Evolutionary conservation across 2,888 invertebrate genomes (phyloP), one percentile per base, ranked within the genome.

Genomic region (Erebia epiphron): DNA sequence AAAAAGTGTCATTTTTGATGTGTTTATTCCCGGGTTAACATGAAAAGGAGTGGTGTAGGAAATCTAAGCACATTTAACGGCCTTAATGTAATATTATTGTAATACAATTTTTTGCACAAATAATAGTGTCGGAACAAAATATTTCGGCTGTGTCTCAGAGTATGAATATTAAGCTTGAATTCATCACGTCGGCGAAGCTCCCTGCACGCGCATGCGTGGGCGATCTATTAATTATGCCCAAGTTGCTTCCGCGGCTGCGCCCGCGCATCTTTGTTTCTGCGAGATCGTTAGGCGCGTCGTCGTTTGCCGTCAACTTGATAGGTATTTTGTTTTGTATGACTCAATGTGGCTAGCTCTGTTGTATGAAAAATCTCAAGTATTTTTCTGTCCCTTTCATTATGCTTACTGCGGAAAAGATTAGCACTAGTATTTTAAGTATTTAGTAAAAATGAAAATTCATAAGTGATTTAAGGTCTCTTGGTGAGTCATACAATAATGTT

Each of bases 191-290:
- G 78, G 78, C 82, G 79, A 79, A 80, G 84, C 83, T 84, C 84
- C 84, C 78, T 77, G 79, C 46, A 18, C 16, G 80, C 78, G 70
- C 76, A 70, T 73, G 83, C 78, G 89, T 86, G 80, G 87, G 88
- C 79, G 84, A 78, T 77, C 79, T 80, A 84, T 86, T 86, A 87
- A 85, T 83, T 80, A 80, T 75, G 76, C 76, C 74, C 71, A 63
- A 69, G 71, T 75, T 71, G 79, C 82, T 83, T 83, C 83, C 82
- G 81, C 75, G 80, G 79, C 78, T 76, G 76, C 83, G 81, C 83
- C 82, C 80, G 82, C 83, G 83, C 82, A 77, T 75, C 71, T 66
- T 67, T 68, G 71, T 72, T 73, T 72, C 68, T 58, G 61, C 71
- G 69, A 66, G 63, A 71, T 73, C 72, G 68, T 69, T 72, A 68